Evolutionary conservation across 2,113 vertebrate genomes (phyloP), one percentile per base, ranked within the genome.

Genomic region (Microcebus murinus): DNA sequence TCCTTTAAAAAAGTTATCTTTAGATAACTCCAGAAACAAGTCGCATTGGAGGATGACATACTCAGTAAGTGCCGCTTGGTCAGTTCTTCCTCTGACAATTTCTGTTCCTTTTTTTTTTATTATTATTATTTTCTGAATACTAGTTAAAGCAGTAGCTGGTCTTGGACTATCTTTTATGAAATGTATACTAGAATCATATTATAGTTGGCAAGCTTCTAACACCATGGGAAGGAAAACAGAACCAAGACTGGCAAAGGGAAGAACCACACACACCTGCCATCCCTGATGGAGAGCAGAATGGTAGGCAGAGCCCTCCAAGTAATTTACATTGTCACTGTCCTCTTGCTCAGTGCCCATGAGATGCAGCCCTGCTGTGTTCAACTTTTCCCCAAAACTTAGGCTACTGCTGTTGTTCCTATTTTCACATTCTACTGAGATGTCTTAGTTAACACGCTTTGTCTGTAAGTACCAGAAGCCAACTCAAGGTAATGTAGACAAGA

Each of bases 1-100:
- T 31, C 15, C n/a, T 90, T 87, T 67, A 52, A n/a, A 29, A 86
- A 89, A 81, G 15, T 94, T 73, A 63, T 14, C 77, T 94, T 95
- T 34, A 80, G 81, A 73, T 57, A 17, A n/a, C 48, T 97, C 48
- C 86, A 94, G 52, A 61, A 87, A 86, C 15, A 74, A 20, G 17
- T 8, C 68, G 39, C 7, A 2, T 11, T 73, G 10, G 20, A 67
- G 27, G 74, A 39, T 31, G 63, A 39, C 36, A 6, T 65, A 17
- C 11, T n/a, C 34, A 39, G 0, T 74, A 55, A 57, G 13, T 2
- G 1, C 42, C 80, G 23, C 15, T 81, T 5, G 5, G 39, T 7
- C 39, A 36, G 8, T 61, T 36, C 9, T 91, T 67, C 14, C 20
- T 94, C 67, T 42, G 71, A 57, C 8, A 25, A 73, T 73, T 94